These are phyloP conservation scores for Anser brachyrhynchus DNA, from an alignment of 2,113 vertebrate species.

Conservation along the genomic window DNA sequence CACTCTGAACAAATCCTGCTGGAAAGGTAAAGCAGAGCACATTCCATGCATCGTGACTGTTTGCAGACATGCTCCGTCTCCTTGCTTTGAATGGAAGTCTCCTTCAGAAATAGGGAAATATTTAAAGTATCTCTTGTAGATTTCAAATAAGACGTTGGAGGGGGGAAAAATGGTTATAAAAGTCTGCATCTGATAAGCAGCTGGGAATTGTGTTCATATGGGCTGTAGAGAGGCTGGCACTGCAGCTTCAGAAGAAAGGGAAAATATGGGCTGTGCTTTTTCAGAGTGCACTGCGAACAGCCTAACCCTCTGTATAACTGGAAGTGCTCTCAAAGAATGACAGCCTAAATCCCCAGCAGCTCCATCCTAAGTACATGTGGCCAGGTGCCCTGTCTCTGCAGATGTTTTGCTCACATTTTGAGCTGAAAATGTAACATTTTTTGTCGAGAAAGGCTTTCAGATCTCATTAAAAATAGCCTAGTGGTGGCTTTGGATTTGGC, in stretches of 20 bases:
- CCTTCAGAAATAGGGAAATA: background rate
- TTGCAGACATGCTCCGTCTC: background rate
- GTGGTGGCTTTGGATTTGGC: constrained; percentile 3
- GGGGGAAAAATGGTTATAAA: background rate
- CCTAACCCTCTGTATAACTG: accelerated
- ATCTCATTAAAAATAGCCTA: background rate
- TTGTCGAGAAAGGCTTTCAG: constrained; percentile 3
- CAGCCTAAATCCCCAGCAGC: background rate
- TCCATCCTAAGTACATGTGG: background rate
- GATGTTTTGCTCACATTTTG: background rate
- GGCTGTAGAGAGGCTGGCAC: background rate
- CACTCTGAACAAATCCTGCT: background rate
- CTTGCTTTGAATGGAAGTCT: background rate
- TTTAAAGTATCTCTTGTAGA: background rate
- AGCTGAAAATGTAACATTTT: background rate
- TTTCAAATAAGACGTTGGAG: background rate
- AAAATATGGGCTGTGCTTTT: background rate
- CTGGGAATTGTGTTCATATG: background rate
- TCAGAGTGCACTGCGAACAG: accelerated
- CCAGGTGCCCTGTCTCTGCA: background rate
- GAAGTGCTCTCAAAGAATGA: background rate
- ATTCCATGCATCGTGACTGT: background rate
- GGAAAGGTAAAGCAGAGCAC: constrained; percentile 20
- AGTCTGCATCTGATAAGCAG: background rate
- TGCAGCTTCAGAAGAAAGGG: background rate